Base-by-base conservation (phyloP, 1,140 invertebrate species). In the Lepidotrigona ventralis region DNA sequence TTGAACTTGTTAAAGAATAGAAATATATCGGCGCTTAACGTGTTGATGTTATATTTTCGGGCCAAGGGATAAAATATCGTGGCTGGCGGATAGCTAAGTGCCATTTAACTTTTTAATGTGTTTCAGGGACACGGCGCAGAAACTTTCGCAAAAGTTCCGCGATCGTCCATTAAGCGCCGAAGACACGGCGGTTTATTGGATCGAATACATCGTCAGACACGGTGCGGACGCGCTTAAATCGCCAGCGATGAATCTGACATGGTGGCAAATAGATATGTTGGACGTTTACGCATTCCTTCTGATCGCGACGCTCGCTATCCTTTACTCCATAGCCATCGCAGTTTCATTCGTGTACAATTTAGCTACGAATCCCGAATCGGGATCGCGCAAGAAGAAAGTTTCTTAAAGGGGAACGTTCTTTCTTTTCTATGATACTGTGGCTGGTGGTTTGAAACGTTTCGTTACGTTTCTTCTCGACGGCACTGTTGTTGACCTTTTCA, bases 171-270 rank as follows among this genome's bases (percentile, higher is more conserved):
- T 93, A 39, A 93, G 92, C 68, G 92, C 96, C 0, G 72, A 95
- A 53, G 93, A 96, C 19, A 94, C 93, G 4, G 95, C 95, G 4
- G 89, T 94, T 70, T 96, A 92, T 84, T 96, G 96, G 95, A 93
- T 95, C 12, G 95, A 96, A 86, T 96, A 95, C 83, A 91, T 96
- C 1, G 91, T 95, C 8, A 92, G 94, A 70, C 94, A 96, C 87
- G 94, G 95, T 0, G 94, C 93, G 1, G 93, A 90, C 29, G 76
- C 78, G 3, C 87, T 95, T 21, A 93, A 92, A 85, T 94, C 94
- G 4, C 87, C 93, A 1, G 88, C 91, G 0, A 82, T 93, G 75
- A 88, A 94, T 51, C 80, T 95, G 15, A 53, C 77, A 0, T 95
- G 94, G 93, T 95, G 94, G 91, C 91, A 95, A 88, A 77, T 93